A percentile compares a stretch with the other conserved stretches of the same genome.
Evolutionary conservation across 2,888 invertebrate genomes (phyloP).

Genomic region (Coecobrya sp.): DNA sequence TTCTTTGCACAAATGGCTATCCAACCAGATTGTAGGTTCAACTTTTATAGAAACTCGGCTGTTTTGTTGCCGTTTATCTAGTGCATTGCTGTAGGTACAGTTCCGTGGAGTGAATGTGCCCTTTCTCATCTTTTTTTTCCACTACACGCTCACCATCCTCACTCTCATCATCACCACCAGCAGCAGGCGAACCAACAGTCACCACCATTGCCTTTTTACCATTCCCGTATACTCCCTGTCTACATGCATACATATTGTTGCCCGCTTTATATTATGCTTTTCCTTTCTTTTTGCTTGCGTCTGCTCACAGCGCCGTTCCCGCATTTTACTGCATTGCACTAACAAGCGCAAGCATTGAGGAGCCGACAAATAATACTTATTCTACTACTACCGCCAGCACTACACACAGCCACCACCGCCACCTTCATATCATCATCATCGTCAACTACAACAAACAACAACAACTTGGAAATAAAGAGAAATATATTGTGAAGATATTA

Average conservation of each 20-base stretch:
- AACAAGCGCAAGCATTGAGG: conserved; percentile 83
- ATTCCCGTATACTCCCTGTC: too few relatives aligned
- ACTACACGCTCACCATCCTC: conserved; percentile 8
- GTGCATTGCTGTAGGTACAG: not conserved
- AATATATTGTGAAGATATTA: conserved; percentile 40
- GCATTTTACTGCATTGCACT: conserved; percentile 86
- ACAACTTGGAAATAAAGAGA: conserved; percentile 28
- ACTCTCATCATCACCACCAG: conserved; percentile 26
- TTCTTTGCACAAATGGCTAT: not conserved
- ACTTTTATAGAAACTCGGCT: conserved; percentile 3
- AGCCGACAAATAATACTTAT: conserved; percentile 63
- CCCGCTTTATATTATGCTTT: not conserved
- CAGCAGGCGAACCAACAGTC: conserved; percentile 7
- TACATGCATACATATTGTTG: not conserved
- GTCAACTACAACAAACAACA: conserved; percentile 49
- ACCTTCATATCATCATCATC: conserved; percentile 16
- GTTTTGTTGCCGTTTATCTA: conserved; percentile 24
- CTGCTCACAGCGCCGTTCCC: conserved; percentile 84
- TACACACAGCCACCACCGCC: conserved; percentile 3
- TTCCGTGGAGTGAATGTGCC: conserved; percentile 21
- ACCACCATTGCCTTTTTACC: not conserved
- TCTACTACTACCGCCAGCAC: conserved; percentile 22
- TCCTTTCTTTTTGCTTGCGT: conserved; percentile 81
- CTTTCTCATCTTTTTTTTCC: conserved; percentile 33
- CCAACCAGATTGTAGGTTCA: not conserved